Evolutionary conservation across 2,113 vertebrate species (phyloP).

Genomic region (Climacteris rufus): DNA sequence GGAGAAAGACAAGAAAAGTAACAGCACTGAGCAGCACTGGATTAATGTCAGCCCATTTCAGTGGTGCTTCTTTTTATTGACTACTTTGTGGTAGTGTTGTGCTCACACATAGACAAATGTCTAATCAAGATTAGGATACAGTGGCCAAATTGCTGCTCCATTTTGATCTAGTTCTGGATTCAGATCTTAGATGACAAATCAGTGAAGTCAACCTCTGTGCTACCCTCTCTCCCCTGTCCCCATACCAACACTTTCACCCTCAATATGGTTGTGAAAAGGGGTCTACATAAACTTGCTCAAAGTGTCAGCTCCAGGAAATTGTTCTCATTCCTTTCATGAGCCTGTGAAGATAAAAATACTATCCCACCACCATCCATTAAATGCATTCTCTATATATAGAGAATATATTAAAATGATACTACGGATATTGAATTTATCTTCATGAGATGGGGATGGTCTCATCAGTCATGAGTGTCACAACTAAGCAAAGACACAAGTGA

Average conservation of each 20-base stretch:
- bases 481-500: conserved; percentile 62
- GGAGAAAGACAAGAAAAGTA: neutral
- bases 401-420: conserved; percentile 69
- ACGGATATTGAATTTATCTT: conserved; percentile 71
- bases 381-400: conserved; percentile 65
- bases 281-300: conserved; percentile 38
- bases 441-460: conserved; percentile 68
- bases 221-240: neutral
- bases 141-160: neutral
- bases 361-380: conserved; percentile 65
- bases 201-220: neutral
- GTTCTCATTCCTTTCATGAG: conserved; percentile 61
- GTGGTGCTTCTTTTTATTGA: neutral
- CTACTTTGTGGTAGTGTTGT: neutral
- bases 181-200: neutral
- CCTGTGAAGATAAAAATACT: conserved; percentile 71
- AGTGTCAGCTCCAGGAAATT: conserved; percentile 59
- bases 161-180: neutral
- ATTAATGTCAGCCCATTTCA: neutral
- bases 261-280: conserved; percentile 10
- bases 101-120: neutral
- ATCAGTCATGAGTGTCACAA: conserved; percentile 67
- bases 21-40: neutral
- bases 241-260: neutral
- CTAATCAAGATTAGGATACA: neutral